A percentile compares a stretch with the other conserved stretches of the same genome.
phyloP scores from a whole-genome alignment of 64 coral and sea anemone genomes.

The Orbicella faveolata region DNA sequence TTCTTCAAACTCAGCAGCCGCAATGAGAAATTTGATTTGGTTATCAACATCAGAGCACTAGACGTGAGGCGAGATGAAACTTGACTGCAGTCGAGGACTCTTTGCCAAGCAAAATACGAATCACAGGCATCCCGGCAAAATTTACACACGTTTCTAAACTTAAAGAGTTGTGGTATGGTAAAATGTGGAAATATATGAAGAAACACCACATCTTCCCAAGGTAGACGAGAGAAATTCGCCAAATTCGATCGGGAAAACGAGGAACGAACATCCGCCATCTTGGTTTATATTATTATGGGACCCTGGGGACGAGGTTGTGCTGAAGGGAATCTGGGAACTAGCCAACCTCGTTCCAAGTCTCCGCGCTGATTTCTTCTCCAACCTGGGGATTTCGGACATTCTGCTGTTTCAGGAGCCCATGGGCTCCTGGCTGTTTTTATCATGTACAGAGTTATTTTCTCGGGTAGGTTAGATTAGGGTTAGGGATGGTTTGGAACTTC shows the following conservation, averaged over 20 bases:
- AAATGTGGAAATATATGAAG: slow-evolving; percentile 71
- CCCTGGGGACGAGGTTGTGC: too few relatives aligned
- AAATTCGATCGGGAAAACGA: background rate
- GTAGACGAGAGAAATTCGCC: slow-evolving; percentile 62
- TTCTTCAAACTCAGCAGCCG: slow-evolving; percentile 68
- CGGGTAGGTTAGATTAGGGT: too few relatives aligned
- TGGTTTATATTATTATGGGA: background rate
- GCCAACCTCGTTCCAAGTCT: background rate
- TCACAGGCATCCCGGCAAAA: slow-evolving; percentile 69
- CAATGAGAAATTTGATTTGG: slow-evolving; percentile 52
- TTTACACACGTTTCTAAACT: slow-evolving; percentile 62
- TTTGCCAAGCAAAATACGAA: slow-evolving; percentile 64
- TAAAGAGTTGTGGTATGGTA: slow-evolving; percentile 61
- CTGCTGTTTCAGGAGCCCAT: too few relatives aligned
- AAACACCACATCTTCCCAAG: slow-evolving; percentile 84
- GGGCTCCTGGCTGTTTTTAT: too few relatives aligned
- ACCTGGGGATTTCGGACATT: too few relatives aligned
- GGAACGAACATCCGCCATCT: slow-evolving; percentile 57
- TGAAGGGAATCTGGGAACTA: background rate
- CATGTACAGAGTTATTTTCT: too few relatives aligned
- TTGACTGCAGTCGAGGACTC: slow-evolving; percentile 57
- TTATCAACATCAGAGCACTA: slow-evolving; percentile 58
- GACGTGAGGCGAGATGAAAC: slow-evolving; percentile 55
- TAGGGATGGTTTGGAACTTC: too few relatives aligned
- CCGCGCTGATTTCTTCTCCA: background rate